Evolutionary conservation across 2,888 invertebrate species (phyloP), one percentile per base, ranked within the genome.

Genomic region (Acronicta leporina): DNA sequence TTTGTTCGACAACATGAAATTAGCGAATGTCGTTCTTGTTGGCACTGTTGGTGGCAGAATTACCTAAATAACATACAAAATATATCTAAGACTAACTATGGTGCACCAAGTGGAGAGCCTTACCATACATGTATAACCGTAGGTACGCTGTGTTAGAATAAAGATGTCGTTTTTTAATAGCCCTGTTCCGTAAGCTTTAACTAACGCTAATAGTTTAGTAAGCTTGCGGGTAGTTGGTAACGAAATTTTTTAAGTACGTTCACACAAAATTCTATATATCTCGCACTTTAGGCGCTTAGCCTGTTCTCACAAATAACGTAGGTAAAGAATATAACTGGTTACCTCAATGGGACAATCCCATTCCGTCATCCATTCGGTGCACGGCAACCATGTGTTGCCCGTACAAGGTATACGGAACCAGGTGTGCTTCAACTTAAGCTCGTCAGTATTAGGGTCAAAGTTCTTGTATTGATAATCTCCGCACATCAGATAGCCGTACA

Each of bases 391-490:
- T 1, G 94, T 94, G 67, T 93, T 90, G 0, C 92, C 94, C 15
- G 92, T 87, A 63, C 94, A 94, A 2, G 94, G 92, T 67, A 94
- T 86, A 5, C 94, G 87, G 58, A 94, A 94, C 90, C 91, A 91
- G 0, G 87, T 86, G 64, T 94, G 94, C 58, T 88, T 91, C 30
- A 88, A 53, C 68, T 87, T 90, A 4, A 75, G 63, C 8, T 59
- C 59, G 38, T 70, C 70, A 1, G 51, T 27, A 0, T 62, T 40
- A 1, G 80, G 76, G 7, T 52, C 56, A 4, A 74, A 82, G 10
- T 57, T 75, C 67, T 91, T 92, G 44, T 79, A 83, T 73, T 92
- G 92, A 63, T 84, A 94, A 63, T 94, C 92, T 1, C 92, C 94
- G 66, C 90, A 92, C 75, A 94, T 79, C 1, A 94, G 76, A 60